Percentiles rank a stretch among this genome's conserved stretches.
Conservation (phyloP, 2,888 invertebrate species). For the Eucriotettix oculatus region DNA sequence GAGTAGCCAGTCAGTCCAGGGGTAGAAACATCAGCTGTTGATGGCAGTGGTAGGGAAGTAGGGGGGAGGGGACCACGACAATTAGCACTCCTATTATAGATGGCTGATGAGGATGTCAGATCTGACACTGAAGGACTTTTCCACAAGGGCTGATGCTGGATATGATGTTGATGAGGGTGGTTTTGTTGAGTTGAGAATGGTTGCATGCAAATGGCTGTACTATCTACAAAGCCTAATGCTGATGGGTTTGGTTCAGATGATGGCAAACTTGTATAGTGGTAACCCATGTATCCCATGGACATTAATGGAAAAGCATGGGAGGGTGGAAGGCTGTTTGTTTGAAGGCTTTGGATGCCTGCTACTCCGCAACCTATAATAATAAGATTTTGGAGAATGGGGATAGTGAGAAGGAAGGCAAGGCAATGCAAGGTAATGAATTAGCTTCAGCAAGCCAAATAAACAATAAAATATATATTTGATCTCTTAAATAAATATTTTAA, state of each 20-base stretch:
- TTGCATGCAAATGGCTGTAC: slow-evolving; percentile 6
- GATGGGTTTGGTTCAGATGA: neutral
- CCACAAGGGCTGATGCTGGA: slow-evolving; percentile 6
- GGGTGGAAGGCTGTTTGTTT: neutral
- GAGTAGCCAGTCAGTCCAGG: neutral
- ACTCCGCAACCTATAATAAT: slow-evolving; percentile 5
- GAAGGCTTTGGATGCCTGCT: neutral
- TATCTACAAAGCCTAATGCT: neutral
- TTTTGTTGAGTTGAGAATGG: neutral
- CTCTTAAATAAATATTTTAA: too few relatives aligned
- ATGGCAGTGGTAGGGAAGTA: slow-evolving; percentile 1
- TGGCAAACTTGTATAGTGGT: neutral
- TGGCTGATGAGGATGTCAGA: slow-evolving; percentile 5
- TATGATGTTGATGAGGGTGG: neutral
- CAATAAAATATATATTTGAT: neutral
- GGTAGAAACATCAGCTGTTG: neutral
- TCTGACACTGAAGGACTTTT: slow-evolving; percentile 10
- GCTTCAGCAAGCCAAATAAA: slow-evolving; percentile 3
- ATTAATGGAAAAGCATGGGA: neutral
- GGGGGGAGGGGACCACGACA: slow-evolving; percentile 4
- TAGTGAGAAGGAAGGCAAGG: slow-evolving; percentile 2
- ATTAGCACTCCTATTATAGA: slow-evolving; percentile 3
- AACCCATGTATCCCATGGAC: neutral
- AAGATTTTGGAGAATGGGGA: slow-evolving; percentile 2
- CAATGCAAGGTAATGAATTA: slow-evolving; percentile 4